Percentiles rank a stretch among this genome's conserved stretches.
Conservation (phyloP, 2,113 vertebrate species). For the Salvelinus alpinus region DNA sequence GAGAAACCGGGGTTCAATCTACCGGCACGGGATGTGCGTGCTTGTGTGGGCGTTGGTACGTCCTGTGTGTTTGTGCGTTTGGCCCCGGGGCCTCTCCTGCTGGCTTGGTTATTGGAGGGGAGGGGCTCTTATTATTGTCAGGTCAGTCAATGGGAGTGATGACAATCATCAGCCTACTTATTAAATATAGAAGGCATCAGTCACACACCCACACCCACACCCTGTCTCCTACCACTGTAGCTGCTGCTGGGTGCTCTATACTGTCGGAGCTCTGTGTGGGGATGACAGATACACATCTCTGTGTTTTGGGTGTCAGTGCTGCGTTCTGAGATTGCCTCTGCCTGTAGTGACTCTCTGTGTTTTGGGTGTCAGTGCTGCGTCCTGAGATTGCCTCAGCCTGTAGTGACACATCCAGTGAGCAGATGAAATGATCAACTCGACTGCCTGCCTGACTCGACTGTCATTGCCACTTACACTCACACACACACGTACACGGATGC, state of each 20-base stretch:
- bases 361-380: no score
- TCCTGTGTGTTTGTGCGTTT: background rate
- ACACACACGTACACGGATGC: background rate
- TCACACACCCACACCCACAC: background rate
- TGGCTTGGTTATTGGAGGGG: background rate
- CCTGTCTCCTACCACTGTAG: background rate
- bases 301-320: background rate
- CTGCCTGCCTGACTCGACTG: conserved; percentile 71
- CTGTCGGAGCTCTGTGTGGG: background rate
- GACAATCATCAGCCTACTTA: conserved; percentile 2
- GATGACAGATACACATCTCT: background rate
- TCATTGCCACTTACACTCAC: conserved; percentile 48
- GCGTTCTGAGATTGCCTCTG: no score
- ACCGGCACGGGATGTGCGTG: conserved; percentile 9
- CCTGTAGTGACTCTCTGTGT: background rate
- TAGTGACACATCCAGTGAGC: conserved; percentile 7
- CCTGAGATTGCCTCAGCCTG: no score
- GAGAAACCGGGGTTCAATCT: conserved; percentile 48
- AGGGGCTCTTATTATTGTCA: background rate
- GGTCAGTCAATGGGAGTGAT: background rate
- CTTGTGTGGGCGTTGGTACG: background rate
- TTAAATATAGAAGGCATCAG: background rate
- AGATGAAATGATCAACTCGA: conserved; percentile 71
- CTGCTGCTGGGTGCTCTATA: background rate
- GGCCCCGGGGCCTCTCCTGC: background rate